These are phyloP conservation scores for Caenorhabditis sp. DNA, from an alignment of 2,888 invertebrate genomes.

Conservation along the genomic window DNA sequence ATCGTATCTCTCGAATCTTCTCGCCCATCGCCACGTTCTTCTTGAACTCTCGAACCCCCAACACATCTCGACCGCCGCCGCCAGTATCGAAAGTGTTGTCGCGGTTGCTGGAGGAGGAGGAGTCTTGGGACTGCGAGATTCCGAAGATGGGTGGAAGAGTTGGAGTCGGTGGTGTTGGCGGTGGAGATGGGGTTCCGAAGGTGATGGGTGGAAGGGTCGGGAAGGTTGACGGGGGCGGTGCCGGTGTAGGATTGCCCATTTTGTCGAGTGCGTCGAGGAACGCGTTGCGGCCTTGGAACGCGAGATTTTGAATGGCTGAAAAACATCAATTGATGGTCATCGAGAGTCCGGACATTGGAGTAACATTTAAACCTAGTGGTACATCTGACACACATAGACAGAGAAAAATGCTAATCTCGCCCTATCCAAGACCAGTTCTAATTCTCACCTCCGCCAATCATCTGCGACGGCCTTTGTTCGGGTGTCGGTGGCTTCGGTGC, in stretches of 20 bases:
- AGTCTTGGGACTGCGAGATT: slow-evolving; percentile 1
- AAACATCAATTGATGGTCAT: background rate
- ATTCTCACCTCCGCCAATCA: slow-evolving; percentile 64
- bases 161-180: slow-evolving; percentile 17
- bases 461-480: slow-evolving; percentile 63
- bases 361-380: no score
- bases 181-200: slow-evolving; percentile 40
- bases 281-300: slow-evolving; percentile 60
- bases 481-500: slow-evolving; percentile 54
- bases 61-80: slow-evolving; percentile 48
- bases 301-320: slow-evolving; percentile 66
- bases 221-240: slow-evolving; percentile 16
- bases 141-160: slow-evolving; percentile 40
- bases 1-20: slow-evolving; percentile 50
- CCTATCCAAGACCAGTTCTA: background rate
- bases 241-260: slow-evolving; percentile 26
- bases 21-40: slow-evolving; percentile 36
- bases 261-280: slow-evolving; percentile 65
- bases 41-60: slow-evolving; percentile 59
- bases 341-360: background rate
- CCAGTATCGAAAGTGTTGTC: slow-evolving; percentile 25
- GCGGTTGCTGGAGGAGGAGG: background rate
- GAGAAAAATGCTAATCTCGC: background rate
- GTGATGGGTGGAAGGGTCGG: slow-evolving; percentile 37
- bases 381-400: background rate